Evolutionary conservation across 2,888 invertebrate species (phyloP), one percentile per base, ranked within the genome.

Genomic region (Sarcophaga caerulescens): DNA sequence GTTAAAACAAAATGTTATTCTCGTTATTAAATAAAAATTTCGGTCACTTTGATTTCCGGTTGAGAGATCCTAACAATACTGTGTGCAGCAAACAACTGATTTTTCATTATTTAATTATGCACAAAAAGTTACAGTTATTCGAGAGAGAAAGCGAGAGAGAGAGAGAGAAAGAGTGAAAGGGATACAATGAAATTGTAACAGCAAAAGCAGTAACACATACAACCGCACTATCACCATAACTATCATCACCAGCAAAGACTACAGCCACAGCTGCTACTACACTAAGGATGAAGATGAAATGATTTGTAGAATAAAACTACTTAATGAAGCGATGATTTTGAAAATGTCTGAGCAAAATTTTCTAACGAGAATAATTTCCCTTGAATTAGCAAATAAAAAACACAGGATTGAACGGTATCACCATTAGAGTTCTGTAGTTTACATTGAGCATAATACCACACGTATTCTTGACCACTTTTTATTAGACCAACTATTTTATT

Each of bases 51-150:
- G 86, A 86, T 86, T 86, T 86, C 84, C 84, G 86, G 80, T 84
- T 86, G 84, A 86, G 84, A 84, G 86, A 71, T 86, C 86, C 84
- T 86, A 78, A 81, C 86, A 86, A 86, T 86, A 75, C 86, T 86
- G 74, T 86, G 78, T 65, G 81, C 86, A 77, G 86, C 86, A 68
- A 86, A 86, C 86, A 86, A 86, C 86, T 86, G 86, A 86, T 86
- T 86, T 86, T 86, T 84, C 86, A 86, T 84, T 86, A 86, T 86
- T 86, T 86, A 86, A 86, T 86, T 86, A 86, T 86, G 86, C 86
- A 86, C 86, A 86, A 84, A 86, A 52, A 84, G 84, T 84, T 86
- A 78, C 86, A 84, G 84, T 81, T 86, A 84, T 84, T 74, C 70
- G 81, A 52, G 65, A 63, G 35, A 52, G 14, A 35, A 2, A 47